Percentiles rank a stretch among this genome's conserved stretches.
phyloP scores from a whole-genome alignment of 2,797 vertebrate genomes.

The Bovichtus diacanthus region DNA sequence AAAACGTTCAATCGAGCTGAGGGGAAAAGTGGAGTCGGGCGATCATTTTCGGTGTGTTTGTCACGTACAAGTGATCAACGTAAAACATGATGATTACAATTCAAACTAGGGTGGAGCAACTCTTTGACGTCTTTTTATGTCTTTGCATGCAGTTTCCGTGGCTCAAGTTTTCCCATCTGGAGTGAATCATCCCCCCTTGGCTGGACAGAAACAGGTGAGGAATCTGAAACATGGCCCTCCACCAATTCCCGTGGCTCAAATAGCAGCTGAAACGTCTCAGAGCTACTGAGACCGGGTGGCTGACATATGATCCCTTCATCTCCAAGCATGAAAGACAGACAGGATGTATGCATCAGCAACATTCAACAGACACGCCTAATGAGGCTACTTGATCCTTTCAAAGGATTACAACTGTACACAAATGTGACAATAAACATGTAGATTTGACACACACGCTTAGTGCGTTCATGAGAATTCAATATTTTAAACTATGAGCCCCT shows the following conservation, averaged over 20 bases:
- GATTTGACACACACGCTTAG: not conserved
- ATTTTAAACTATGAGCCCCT: not conserved
- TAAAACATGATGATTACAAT: not conserved
- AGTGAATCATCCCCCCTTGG: conserved; percentile 13
- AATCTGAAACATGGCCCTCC: conserved; percentile 40
- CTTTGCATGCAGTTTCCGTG: not conserved
- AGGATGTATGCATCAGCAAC: conserved; percentile 36
- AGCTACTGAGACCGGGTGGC: conserved; percentile 7
- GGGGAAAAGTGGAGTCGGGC: not conserved
- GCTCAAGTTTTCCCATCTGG: conserved; percentile 25
- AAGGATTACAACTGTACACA: not conserved
- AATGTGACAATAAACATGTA: not conserved
- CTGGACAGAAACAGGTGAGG: conserved; percentile 50
- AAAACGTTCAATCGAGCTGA: not conserved
- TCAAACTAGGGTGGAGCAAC: not conserved
- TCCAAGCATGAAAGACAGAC: conserved; percentile 7
- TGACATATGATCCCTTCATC: conserved; percentile 5
- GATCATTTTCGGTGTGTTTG: not conserved
- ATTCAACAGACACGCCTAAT: not conserved
- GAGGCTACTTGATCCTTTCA: not conserved
- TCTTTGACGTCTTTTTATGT: not conserved
- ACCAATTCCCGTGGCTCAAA: conserved; percentile 41
- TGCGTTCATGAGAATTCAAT: not conserved
- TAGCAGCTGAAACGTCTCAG: conserved; percentile 24
- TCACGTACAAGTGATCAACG: not conserved